Conservation (phyloP, 2,888 invertebrate species). For the Lasioglossum zephyrum region DNA sequence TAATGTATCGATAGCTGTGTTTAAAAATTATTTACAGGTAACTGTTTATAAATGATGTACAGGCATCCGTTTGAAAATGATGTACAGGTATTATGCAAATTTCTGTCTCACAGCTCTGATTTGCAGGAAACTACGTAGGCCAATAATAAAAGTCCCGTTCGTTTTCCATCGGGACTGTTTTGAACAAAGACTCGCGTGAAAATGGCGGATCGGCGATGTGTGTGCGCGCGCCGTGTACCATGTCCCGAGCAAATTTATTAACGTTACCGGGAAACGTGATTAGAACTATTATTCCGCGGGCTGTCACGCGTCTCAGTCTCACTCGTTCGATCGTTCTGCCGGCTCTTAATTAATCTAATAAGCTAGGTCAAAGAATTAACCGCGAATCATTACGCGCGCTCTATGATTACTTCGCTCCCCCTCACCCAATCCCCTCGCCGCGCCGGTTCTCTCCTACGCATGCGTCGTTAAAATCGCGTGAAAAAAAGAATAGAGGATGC, state of each 20-base stretch:
- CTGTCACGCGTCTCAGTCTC: constrained; percentile 41
- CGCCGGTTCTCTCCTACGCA: not conserved
- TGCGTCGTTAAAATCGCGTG: constrained; percentile 47
- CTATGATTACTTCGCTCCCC: constrained; percentile 45
- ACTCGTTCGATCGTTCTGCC: constrained; percentile 16
- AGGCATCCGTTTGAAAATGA: too few species aligned
- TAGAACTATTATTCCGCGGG: constrained; percentile 33
- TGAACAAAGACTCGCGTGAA: constrained; percentile 29
- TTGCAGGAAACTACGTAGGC: not conserved
- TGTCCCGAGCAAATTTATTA: constrained; percentile 41
- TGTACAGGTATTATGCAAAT: not conserved
- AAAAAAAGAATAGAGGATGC: constrained; percentile 39
- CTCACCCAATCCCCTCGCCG: not conserved
- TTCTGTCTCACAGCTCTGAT: not conserved
- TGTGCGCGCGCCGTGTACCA: constrained; percentile 1
- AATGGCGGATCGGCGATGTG: not conserved
- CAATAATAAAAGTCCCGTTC: constrained; percentile 26
- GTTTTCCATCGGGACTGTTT: not conserved
- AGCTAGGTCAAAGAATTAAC: constrained; percentile 59
- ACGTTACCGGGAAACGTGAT: constrained; percentile 43
- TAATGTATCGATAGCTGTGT: too few species aligned
- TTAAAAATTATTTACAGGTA: too few species aligned
- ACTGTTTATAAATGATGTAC: not conserved
- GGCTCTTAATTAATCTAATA: constrained; percentile 53
- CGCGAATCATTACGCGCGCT: constrained; percentile 50